A percentile compares a stretch with the other conserved stretches of the same genome.
Conservation (phyloP, 2,888 invertebrate species). For the Lithophane ornitopus region DNA sequence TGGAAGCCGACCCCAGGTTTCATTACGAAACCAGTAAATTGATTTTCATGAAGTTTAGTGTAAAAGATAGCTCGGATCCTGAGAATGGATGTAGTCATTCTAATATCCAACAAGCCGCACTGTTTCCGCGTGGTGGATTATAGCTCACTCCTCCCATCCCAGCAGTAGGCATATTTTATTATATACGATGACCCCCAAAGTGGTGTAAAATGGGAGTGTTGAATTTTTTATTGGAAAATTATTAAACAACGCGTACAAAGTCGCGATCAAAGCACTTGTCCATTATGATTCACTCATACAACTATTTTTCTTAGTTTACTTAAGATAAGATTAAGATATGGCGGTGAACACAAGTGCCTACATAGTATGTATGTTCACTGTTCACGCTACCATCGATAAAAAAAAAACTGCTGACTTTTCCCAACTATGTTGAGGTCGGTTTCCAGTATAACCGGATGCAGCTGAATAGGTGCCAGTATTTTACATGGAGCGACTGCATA, state of each 20-base stretch:
- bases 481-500: neutral
- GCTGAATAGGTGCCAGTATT: neutral
- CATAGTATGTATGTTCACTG: neutral
- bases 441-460: neutral
- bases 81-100: neutral
- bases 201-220: neutral
- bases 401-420: neutral
- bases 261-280: neutral
- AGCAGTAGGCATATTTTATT: neutral
- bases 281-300: constrained; percentile 23
- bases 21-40: neutral
- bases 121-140: neutral
- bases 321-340: constrained; percentile 44
- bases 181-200: neutral
- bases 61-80: neutral
- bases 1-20: too few species aligned
- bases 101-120: neutral
- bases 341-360: constrained; percentile 20
- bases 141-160: neutral
- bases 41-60: neutral
- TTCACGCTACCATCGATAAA: constrained; percentile 16
- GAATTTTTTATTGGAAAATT: neutral
- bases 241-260: neutral
- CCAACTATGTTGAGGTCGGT: neutral
- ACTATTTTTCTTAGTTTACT: constrained; percentile 35